Conservation (phyloP, 2,797 vertebrate species). For the Artibeus lituratus region DNA sequence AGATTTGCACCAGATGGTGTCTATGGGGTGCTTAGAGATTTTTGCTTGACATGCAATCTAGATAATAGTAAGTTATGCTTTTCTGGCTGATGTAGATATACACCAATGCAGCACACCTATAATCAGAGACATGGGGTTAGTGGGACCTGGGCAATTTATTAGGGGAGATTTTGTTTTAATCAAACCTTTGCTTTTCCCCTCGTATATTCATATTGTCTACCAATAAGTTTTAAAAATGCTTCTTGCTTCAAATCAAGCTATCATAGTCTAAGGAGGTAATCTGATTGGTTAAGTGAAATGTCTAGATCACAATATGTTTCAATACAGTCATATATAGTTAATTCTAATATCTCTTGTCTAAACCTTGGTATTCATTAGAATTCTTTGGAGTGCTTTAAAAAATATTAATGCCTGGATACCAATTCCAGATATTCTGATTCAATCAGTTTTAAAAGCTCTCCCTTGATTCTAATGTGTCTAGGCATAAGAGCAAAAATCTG, state of each 20-base stretch:
- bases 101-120: not conserved
- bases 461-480: not conserved
- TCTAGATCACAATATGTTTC: not conserved
- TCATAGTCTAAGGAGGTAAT: not conserved
- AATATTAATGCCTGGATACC: not conserved
- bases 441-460: not conserved
- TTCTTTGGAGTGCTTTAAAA: not conserved
- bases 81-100: not conserved
- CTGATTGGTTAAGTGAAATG: not conserved
- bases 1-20: slow-evolving; percentile 32
- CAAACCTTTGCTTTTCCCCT: not conserved
- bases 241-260: not conserved
- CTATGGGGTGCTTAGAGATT: not conserved
- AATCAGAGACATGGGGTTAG: not conserved
- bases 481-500: not conserved
- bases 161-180: slow-evolving; percentile 2
- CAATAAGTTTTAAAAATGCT: not conserved
- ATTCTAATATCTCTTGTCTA: not conserved
- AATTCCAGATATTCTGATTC: not conserved
- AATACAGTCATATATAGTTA: not conserved
- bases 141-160: not conserved
- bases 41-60: not conserved
- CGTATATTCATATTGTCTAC: not conserved
- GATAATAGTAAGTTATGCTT: not conserved
- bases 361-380: not conserved